Conservation (phyloP, 35 echinoderm and acorn worm species). For the Anneissia japonica region DNA sequence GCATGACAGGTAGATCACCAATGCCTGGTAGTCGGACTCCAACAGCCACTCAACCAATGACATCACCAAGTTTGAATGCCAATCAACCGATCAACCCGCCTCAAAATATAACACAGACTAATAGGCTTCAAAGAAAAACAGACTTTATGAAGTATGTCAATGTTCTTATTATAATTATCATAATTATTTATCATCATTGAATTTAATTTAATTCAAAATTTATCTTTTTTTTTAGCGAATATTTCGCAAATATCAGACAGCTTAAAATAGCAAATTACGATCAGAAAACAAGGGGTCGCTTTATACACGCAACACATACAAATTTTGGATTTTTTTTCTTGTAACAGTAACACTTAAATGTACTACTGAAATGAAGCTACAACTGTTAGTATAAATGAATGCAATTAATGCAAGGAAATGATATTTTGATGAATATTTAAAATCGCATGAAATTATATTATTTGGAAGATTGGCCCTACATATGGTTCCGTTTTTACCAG, state of each 20-base stretch:
- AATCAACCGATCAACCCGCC: conserved; percentile 40
- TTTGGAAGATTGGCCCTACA: no score
- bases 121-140: conserved; percentile 85
- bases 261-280: no score
- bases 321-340: no score
- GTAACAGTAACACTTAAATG: no score
- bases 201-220: neutral
- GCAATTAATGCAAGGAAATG: no score
- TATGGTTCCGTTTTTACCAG: neutral
- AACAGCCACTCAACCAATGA: neutral
- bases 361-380: no score
- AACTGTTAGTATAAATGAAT: no score
- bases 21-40: neutral
- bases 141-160: conserved; percentile 98
- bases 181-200: neutral
- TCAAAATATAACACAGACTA: conserved; percentile 84
- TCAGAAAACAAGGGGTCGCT: no score
- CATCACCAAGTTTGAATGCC: neutral
- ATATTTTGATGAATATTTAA: no score
- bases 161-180: neutral
- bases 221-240: neutral
- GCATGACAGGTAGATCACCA: neutral
- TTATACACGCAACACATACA: no score
- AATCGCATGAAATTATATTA: no score
- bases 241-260: neutral